Evolutionary conservation across 1,140 invertebrate species (phyloP).

Genomic region (Hyphantria cunea): DNA sequence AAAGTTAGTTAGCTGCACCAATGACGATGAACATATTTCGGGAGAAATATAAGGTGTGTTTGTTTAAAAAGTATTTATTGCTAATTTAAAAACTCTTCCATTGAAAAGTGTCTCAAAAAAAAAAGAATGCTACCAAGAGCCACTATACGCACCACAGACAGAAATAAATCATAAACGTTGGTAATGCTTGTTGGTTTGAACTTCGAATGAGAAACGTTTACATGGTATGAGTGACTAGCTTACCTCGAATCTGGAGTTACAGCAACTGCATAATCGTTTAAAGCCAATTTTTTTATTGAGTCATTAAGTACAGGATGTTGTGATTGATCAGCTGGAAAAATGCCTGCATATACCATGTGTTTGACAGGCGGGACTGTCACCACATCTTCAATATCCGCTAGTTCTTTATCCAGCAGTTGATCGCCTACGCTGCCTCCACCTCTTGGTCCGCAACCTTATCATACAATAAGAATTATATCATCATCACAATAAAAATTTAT

Average conservation of each 20-base stretch:
- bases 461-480: neutral
- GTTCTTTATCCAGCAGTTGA: constrained; percentile 59
- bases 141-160: no score
- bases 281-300: constrained; percentile 93
- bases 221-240: neutral
- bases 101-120: no score
- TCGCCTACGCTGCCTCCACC: constrained; percentile 75
- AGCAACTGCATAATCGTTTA: constrained; percentile 97
- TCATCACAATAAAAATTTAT: neutral
- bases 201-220: no score
- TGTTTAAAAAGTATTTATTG: no score
- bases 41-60: no score
- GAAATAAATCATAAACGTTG: no score
- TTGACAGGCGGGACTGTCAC: constrained; percentile 65
- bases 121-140: no score
- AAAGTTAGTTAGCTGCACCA: no score
- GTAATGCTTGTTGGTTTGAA: no score
- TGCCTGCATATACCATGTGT: constrained; percentile 97
- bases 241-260: constrained; percentile 91
- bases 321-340: constrained; percentile 96
- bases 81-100: no score
- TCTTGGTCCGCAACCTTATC: constrained; percentile 71
- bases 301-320: constrained; percentile 87
- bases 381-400: constrained; percentile 42
- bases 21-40: no score